phyloP scores from a whole-genome alignment of 2,888 invertebrate genomes.

The Lycophotia porphyrea region DNA sequence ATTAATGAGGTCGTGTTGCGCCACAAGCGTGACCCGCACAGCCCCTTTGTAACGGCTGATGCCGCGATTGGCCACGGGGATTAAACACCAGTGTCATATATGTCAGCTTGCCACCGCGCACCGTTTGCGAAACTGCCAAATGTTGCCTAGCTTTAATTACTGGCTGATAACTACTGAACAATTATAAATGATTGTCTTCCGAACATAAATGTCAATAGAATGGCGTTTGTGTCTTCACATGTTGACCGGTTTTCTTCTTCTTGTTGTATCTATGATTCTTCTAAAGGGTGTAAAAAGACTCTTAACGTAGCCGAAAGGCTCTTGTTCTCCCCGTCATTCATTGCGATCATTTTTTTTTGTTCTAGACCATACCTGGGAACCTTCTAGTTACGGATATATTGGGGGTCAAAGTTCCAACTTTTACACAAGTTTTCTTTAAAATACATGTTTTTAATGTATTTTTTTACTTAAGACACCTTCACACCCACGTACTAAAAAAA shows the following conservation, averaged over 20 bases:
- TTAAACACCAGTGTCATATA: constrained; percentile 68
- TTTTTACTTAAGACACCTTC: too few species aligned
- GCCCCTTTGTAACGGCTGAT: constrained; percentile 70
- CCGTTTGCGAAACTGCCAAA: constrained; percentile 61
- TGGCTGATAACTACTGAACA: constrained; percentile 33
- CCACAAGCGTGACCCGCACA: constrained; percentile 72
- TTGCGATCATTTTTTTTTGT: too few species aligned
- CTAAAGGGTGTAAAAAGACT: too few species aligned
- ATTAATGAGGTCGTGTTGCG: constrained; percentile 73
- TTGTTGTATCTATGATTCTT: too few species aligned
- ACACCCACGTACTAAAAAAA: too few species aligned
- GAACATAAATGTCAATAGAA: constrained; percentile 55
- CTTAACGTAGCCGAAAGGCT: too few species aligned
- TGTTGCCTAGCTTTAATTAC: constrained; percentile 55
- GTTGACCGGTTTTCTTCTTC: constrained; percentile 17
- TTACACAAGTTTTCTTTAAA: too few species aligned
- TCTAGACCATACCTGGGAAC: too few species aligned
- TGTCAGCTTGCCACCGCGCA: constrained; percentile 59
- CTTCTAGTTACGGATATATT: too few species aligned
- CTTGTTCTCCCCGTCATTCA: too few species aligned
- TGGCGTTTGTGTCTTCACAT: constrained; percentile 24
- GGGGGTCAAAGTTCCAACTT: too few species aligned
- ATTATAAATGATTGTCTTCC: constrained; percentile 52
- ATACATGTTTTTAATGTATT: too few species aligned
- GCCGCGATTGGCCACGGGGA: constrained; percentile 76